These are phyloP conservation scores for Cephus rjabovi DNA, from an alignment of 2,888 invertebrate species.

Conservation along the genomic window DNA sequence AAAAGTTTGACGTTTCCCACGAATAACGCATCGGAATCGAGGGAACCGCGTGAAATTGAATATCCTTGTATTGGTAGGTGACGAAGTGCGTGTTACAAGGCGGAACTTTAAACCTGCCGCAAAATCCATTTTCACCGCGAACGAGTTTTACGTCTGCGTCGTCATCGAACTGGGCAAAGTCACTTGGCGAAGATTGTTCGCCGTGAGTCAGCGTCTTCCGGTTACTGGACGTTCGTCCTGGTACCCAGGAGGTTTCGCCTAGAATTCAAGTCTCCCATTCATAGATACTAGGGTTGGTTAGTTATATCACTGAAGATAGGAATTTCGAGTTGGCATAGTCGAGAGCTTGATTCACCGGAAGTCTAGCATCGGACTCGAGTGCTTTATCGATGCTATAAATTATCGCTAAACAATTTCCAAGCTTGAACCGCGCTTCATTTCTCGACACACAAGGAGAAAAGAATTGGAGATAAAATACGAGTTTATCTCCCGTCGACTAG, in stretches of 20 bases:
- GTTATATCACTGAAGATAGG: not conserved
- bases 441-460: not conserved
- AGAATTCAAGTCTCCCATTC: not conserved
- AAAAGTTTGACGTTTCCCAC: not conserved
- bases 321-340: not conserved
- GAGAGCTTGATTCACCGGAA: not conserved
- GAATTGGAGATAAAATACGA: not conserved
- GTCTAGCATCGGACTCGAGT: not conserved
- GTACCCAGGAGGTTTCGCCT: not conserved
- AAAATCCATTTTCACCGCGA: not conserved
- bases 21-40: not conserved
- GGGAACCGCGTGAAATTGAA: not conserved
- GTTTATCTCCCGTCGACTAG: not conserved
- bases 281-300: not conserved
- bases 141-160: not conserved
- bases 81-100: not conserved
- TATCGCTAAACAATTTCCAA: not conserved
- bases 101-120: not conserved
- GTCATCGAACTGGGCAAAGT: not conserved
- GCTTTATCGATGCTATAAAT: not conserved
- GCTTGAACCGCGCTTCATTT: not conserved
- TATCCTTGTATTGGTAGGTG: not conserved
- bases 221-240: not conserved
- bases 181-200: not conserved
- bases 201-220: not conserved